These are phyloP conservation scores for Aphis craccivora DNA, from an alignment of 1,140 invertebrate genomes.

Conservation along the genomic window DNA sequence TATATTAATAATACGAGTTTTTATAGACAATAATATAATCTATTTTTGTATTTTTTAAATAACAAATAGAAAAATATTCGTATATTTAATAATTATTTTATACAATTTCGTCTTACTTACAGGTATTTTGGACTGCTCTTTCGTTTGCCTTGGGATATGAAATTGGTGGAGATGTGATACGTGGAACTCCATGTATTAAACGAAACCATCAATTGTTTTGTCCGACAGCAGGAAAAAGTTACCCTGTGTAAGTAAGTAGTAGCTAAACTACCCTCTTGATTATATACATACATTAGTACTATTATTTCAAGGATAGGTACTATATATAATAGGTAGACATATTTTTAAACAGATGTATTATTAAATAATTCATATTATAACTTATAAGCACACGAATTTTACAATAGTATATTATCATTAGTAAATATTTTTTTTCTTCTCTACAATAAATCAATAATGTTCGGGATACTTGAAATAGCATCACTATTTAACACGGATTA, in stretches of 20 bases:
- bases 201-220: constrained; percentile 88
- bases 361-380: not conserved
- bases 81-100: not conserved
- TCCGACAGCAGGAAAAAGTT: constrained; percentile 86
- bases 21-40: too few species aligned
- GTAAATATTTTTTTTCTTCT: not conserved
- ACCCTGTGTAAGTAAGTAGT: constrained; percentile 80
- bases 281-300: not conserved
- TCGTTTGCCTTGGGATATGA: constrained; percentile 84
- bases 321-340: not conserved
- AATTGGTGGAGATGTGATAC: constrained; percentile 81
- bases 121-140: constrained; percentile 87
- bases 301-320: not conserved
- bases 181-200: constrained; percentile 88
- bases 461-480: not conserved
- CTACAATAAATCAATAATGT: not conserved
- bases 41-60: not conserved
- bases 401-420: not conserved
- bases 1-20: not conserved
- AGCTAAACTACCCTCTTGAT: constrained; percentile 42
- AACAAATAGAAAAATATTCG: not conserved
- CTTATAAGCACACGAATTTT: not conserved
- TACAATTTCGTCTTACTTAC: not conserved
- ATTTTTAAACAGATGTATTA: not conserved
- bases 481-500: not conserved